Conservation (phyloP, 2,888 invertebrate genomes). For the Eupeodes luniger region DNA sequence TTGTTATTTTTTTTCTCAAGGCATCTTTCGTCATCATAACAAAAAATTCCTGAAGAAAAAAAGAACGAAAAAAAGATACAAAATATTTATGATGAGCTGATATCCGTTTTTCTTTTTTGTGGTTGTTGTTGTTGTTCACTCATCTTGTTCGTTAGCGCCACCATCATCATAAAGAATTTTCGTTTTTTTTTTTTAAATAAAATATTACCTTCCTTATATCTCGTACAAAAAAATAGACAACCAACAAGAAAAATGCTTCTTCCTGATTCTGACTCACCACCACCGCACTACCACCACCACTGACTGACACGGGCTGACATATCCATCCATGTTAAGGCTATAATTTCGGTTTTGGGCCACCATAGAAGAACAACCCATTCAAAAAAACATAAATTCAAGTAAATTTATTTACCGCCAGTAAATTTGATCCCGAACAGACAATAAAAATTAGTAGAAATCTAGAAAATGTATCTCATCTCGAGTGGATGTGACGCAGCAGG, state of each 20-base stretch:
- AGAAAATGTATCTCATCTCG: slow-evolving; percentile 58
- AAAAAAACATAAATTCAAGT: slow-evolving; percentile 66
- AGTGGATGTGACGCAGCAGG: slow-evolving; percentile 65
- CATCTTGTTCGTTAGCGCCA: slow-evolving; percentile 69
- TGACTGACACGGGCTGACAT: neutral
- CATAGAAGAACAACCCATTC: slow-evolving; percentile 67
- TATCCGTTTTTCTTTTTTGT: slow-evolving; percentile 22
- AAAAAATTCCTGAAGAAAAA: slow-evolving; percentile 47
- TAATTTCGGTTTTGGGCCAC: slow-evolving; percentile 48
- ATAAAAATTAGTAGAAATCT: slow-evolving; percentile 68
- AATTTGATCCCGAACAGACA: slow-evolving; percentile 55
- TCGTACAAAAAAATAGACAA: slow-evolving; percentile 38
- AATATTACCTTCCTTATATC: slow-evolving; percentile 30
- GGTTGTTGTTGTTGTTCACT: slow-evolving; percentile 5
- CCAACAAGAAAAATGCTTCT: slow-evolving; percentile 40
- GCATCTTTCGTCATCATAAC: slow-evolving; percentile 63
- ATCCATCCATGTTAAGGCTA: neutral
- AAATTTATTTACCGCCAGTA: slow-evolving; percentile 54
- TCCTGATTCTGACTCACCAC: slow-evolving; percentile 45
- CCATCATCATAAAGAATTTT: slow-evolving; percentile 46
- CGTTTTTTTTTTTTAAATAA: neutral
- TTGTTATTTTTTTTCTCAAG: neutral
- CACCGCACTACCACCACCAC: neutral
- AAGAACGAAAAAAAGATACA: neutral
- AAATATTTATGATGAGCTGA: slow-evolving; percentile 39